Percentiles rank a stretch among this genome's conserved stretches.
These are phyloP conservation scores for Myotis davidii DNA, from an alignment of 2,113 vertebrate genomes.

Conservation along the genomic window DNA sequence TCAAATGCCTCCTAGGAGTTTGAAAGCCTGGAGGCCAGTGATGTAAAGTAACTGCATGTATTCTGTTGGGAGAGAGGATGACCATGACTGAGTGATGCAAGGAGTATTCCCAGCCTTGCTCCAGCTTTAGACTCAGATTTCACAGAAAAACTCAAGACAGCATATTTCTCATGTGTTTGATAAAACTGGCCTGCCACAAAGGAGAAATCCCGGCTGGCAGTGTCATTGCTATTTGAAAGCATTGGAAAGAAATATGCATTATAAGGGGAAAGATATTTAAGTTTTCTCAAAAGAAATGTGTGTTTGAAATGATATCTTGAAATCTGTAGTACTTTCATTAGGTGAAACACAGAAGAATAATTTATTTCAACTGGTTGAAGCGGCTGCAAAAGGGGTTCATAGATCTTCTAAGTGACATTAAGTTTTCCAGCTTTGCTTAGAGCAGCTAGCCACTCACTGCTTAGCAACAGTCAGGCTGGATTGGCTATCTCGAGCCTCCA, in stretches of 20 bases:
- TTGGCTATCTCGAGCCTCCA: neutral
- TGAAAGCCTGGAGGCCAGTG: neutral
- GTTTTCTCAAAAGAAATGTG: neutral
- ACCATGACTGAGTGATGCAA: fast-evolving
- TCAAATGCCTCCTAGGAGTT: too few species aligned
- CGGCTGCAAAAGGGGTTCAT: neutral
- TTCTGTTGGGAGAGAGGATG: fast-evolving
- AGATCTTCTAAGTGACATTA: neutral
- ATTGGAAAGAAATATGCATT: neutral
- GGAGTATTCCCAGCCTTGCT: neutral
- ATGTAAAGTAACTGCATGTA: fast-evolving
- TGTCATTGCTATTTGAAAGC: neutral
- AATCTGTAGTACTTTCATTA: neutral
- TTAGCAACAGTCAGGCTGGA: fast-evolving
- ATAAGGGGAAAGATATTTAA: too few species aligned
- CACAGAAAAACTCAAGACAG: neutral
- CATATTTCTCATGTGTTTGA: neutral
- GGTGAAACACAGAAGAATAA: neutral
- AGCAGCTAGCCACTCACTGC: neutral
- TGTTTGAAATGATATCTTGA: neutral
- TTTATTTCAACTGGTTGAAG: neutral
- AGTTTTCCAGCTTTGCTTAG: neutral
- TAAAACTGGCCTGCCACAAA: neutral
- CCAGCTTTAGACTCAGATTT: neutral
- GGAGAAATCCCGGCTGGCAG: neutral